These are phyloP conservation scores for Gallinago media DNA, from an alignment of 2,113 vertebrate species.

Conservation along the genomic window DNA sequence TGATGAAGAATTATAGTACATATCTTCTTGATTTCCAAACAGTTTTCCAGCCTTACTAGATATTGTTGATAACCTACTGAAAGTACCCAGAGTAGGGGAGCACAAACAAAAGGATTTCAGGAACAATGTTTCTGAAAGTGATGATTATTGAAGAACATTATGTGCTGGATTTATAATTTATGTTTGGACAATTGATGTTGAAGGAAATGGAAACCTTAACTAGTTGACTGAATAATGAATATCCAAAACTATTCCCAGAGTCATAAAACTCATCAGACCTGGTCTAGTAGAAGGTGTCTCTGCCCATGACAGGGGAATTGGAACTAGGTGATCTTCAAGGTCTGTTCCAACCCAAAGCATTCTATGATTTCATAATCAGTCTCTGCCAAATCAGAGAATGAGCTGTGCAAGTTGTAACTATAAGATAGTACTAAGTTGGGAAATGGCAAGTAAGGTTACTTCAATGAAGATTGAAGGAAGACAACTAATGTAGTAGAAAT, in stretches of 20 bases:
- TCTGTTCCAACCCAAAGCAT: too few relatives aligned
- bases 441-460: background rate
- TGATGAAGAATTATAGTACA: background rate
- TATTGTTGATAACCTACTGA: background rate
- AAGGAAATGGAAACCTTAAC: background rate
- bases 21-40: background rate
- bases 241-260: background rate
- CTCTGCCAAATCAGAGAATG: background rate
- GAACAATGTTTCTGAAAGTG: background rate
- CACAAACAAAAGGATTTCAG: background rate
- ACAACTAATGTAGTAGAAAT: background rate
- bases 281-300: too few relatives aligned
- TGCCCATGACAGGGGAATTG: too few relatives aligned
- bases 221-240: background rate
- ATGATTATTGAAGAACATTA: background rate
- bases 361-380: background rate
- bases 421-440: background rate
- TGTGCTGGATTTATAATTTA: background rate
- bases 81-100: background rate
- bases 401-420: background rate
- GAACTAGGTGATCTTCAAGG: too few relatives aligned
- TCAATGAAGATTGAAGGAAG: background rate
- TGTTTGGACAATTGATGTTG: background rate
- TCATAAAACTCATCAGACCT: background rate
- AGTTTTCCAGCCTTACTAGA: background rate